A percentile compares a stretch with the other conserved stretches of the same genome.
phyloP scores from a whole-genome alignment of 1,140 invertebrate species.

The Mamestra configurata region DNA sequence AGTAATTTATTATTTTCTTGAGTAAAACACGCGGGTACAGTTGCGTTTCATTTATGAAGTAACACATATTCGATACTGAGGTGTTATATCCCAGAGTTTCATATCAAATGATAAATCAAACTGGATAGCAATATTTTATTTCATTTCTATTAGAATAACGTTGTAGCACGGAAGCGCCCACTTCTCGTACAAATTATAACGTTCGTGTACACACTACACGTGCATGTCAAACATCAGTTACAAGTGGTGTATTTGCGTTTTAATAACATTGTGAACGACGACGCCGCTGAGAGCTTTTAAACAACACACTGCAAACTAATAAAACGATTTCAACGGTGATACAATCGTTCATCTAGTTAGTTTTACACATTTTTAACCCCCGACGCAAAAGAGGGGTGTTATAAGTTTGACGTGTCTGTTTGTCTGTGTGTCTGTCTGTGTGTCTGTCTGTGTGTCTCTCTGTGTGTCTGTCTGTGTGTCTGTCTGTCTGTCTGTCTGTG shows the following conservation, averaged over 20 bases:
- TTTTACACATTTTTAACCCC: neutral
- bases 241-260: slow-evolving; percentile 44
- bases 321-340: slow-evolving; percentile 7
- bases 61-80: neutral
- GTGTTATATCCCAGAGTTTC: neutral
- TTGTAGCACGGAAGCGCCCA: slow-evolving; percentile 1
- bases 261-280: slow-evolving; percentile 28
- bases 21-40: slow-evolving; percentile 21
- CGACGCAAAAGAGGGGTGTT: too few relatives aligned
- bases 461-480: too few relatives aligned
- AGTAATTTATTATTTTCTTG: slow-evolving; percentile 53
- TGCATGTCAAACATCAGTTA: slow-evolving; percentile 44
- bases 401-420: too few relatives aligned
- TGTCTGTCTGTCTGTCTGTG: too few relatives aligned
- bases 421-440: too few relatives aligned
- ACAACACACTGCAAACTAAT: slow-evolving; percentile 17
- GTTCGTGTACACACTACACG: slow-evolving; percentile 22
- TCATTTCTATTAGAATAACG: neutral
- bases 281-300: neutral
- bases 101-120: neutral
- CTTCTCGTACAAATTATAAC: slow-evolving; percentile 33
- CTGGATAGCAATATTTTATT: slow-evolving; percentile 10
- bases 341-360: neutral
- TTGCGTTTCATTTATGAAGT: slow-evolving; percentile 13
- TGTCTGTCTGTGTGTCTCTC: too few relatives aligned